Percentiles rank a stretch among this genome's conserved stretches.
These are phyloP conservation scores for Solenopsis invicta DNA, from an alignment of 1,140 invertebrate genomes.

Conservation along the genomic window DNA sequence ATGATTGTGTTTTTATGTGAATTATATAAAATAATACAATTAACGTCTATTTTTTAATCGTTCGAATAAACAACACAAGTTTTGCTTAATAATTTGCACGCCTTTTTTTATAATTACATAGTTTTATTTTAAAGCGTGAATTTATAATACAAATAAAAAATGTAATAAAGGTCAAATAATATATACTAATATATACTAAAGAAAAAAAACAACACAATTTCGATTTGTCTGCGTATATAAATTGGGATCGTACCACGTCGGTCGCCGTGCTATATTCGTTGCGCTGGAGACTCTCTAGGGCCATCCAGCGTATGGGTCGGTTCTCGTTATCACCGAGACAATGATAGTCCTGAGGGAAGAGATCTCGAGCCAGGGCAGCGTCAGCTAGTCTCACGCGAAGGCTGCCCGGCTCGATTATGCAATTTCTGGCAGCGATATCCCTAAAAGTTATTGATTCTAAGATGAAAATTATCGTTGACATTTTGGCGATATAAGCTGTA, in stretches of 20 bases:
- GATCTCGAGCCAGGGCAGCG: conserved; percentile 95
- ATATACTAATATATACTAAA: too few relatives aligned
- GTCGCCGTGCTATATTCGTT: conserved; percentile 93
- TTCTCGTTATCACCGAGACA: conserved; percentile 98
- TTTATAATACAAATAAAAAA: not conserved
- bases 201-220: not conserved
- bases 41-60: not conserved
- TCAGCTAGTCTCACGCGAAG: conserved; percentile 96
- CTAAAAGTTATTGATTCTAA: conserved; percentile 78
- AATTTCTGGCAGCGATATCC: conserved; percentile 96
- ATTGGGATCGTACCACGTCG: conserved; percentile 91
- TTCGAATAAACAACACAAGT: not conserved
- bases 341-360: conserved; percentile 98
- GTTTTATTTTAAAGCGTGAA: not conserved
- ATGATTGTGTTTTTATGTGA: not conserved
- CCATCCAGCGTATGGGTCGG: conserved; percentile 98
- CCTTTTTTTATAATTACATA: not conserved
- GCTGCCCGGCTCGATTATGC: conserved; percentile 91
- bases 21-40: not conserved
- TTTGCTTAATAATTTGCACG: not conserved
- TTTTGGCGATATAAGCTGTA: conserved; percentile 2
- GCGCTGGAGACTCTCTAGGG: conserved; percentile 94
- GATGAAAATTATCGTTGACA: conserved; percentile 17
- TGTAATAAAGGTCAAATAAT: not conserved
- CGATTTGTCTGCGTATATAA: conserved; percentile 42